Evolutionary conservation across 2,888 invertebrate species (phyloP), one percentile per base, ranked within the genome.

Genomic region (Morpho helenor): DNA sequence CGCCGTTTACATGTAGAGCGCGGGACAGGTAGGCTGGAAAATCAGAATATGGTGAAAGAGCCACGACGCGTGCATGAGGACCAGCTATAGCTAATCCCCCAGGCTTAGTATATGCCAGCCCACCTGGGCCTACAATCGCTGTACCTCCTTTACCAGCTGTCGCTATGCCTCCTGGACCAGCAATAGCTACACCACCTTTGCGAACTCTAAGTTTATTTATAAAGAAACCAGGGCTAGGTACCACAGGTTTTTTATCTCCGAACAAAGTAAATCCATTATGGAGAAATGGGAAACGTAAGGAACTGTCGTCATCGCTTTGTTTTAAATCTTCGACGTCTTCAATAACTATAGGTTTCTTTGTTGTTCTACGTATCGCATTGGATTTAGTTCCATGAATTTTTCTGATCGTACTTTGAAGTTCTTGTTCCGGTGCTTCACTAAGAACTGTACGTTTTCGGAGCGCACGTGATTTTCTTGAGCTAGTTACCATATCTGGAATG

Each of bases 101-200:
- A 0, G 95, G 95, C 75, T 94, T 94, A 0, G 95, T 95, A 66
- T 94, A 94, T 0, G 95, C 95, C 10, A 94, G 91, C 0, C 95
- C 95, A 45, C 95, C 95, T 0, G 96, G 95, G 0, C 96, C 95
- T 3, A 96, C 95, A 57, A 96, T 94, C 0, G 96, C 95, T 0
- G 95, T 95, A 6, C 96, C 96, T 7, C 95, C 96, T 71, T 93
- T 93, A 9, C 95, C 95, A 2, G 95, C 95, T 0, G 95, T 95
- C 0, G 96, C 96, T 8, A 95, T 94, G 43, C 95, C 95, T n/a
- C 95, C 95, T 0, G 96, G 95, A 0, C 95, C 95, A 2, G 95
- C 96, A 54, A 96, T 95, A 0, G 95, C 95, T 7, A 96, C 95
- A 10, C 96, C 95, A 3, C 96, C 96, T 75, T 93, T 92, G 61